Percentiles rank a stretch among this genome's conserved stretches.
Conservation (phyloP, 1,140 invertebrate genomes). For the Pemphigus obesinymphae region DNA sequence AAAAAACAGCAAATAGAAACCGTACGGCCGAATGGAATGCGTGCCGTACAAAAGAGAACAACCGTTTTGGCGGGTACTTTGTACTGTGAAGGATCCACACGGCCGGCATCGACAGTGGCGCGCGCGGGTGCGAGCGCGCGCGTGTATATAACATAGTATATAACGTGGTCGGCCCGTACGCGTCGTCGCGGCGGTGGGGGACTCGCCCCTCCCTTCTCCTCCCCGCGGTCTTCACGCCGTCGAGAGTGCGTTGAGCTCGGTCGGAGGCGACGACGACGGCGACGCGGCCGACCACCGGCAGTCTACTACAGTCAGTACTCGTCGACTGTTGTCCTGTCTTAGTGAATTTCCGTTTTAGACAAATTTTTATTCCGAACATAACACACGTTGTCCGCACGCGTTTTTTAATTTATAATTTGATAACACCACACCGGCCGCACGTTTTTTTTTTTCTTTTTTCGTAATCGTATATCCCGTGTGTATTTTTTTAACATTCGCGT, state of each 20-base stretch:
- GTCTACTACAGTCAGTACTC: conserved; percentile 9
- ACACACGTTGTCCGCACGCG: too few relatives aligned
- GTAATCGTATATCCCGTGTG: not conserved
- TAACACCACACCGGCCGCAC: not conserved
- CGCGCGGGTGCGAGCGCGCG: not conserved
- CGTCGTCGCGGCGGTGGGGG: conserved; percentile 4
- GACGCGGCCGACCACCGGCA: not conserved
- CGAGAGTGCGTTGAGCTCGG: conserved; percentile 39
- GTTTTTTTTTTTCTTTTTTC: not conserved
- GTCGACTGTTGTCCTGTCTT: not conserved
- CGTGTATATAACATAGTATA: not conserved
- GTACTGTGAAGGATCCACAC: conserved; percentile 11
- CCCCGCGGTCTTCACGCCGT: not conserved
- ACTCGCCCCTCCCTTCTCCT: not conserved
- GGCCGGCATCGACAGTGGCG: not conserved
- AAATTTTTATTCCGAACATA: not conserved
- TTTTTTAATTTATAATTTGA: not conserved
- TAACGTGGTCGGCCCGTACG: not conserved
- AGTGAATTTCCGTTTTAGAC: not conserved
- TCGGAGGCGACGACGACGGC: conserved; percentile 11
- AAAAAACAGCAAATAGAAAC: not conserved
- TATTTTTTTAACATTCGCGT: not conserved
- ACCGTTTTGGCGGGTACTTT: conserved; percentile 38
- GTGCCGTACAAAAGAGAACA: conserved; percentile 31
- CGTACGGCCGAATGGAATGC: conserved; percentile 31